phyloP scores from a whole-genome alignment of 2,797 vertebrate genomes.

The Taeniopygia guttata region DNA sequence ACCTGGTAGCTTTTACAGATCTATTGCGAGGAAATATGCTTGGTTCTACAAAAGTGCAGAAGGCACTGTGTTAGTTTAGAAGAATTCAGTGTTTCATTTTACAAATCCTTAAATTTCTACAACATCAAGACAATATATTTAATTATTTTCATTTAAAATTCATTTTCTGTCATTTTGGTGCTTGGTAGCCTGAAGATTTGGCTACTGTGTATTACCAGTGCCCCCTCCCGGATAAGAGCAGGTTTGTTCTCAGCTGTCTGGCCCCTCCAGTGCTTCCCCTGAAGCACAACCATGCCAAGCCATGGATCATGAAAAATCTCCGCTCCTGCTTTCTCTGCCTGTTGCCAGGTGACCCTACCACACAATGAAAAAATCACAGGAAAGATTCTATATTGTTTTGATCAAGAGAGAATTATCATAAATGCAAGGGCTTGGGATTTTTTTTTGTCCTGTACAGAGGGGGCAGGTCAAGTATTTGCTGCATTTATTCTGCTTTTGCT shows the following conservation, averaged over 20 bases:
- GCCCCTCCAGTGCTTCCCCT: not conserved
- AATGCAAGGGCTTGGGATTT: not conserved
- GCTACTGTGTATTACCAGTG: constrained; percentile 14
- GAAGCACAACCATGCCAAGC: rapidly evolving
- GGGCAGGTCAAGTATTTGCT: not conserved
- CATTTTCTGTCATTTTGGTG: not conserved
- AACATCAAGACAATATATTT: not conserved
- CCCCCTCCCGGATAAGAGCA: constrained; percentile 22
- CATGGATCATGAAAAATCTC: not conserved
- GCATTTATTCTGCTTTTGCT: not conserved
- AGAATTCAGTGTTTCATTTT: not conserved
- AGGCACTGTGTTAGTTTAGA: not conserved
- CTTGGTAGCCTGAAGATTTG: not conserved
- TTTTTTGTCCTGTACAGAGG: not conserved
- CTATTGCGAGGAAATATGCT: not conserved
- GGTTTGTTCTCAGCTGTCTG: not conserved
- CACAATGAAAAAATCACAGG: not conserved
- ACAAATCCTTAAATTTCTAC: not conserved
- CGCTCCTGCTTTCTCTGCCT: not conserved
- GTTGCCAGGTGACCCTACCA: not conserved
- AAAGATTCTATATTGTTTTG: not conserved
- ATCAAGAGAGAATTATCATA: not conserved
- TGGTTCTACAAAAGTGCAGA: not conserved
- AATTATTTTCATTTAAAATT: not conserved
- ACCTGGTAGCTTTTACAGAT: not conserved